Evolutionary conservation across 2,797 vertebrate species (phyloP), one percentile per base, ranked within the genome.

Genomic region (Gila robusta): DNA sequence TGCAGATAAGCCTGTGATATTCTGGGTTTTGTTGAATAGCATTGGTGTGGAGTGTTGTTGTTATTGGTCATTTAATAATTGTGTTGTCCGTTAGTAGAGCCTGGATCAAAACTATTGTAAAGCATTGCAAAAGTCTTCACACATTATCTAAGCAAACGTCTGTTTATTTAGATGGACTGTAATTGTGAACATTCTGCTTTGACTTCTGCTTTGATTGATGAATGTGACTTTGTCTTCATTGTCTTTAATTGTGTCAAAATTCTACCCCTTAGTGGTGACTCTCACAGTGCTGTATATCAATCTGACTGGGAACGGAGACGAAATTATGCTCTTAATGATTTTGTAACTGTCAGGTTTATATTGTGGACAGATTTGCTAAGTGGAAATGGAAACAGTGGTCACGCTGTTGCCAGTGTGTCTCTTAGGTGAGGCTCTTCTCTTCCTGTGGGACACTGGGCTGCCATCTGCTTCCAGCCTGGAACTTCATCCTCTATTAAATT

Each of bases 401-500:
- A 67, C 54, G 62, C 69, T 67, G 70, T 73, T 84, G 76, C 35
- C 76, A 41, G n/a, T 47, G 4, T 76, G 71, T 74, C 78, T 73
- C 64, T 66, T 59, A 80, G 70, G 77, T 84, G 79, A 73, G 39
- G 37, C 32, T 79, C 62, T 56, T 69, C 70, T 66, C 70, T 67
- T 84, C 86, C 77, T 84, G 49, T 21, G 77, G 76, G 77, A 84
- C 39, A 52, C 59, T 67, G 71, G 39, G 82, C 78, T 81, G 78
- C 86, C 86, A 87, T 87, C 82, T 87, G 82, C 35, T 84, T 70
- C 70, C 78, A 76, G 59, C 62, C 28, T 35, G 69, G 47, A 73
- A 64, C 56, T 73, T 76, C 59, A 69, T 44, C 11, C 69, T 81
- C 77, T 44, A 26, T 84, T 84, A 74, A 64, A 81, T 66, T 41